Percentiles rank a stretch among this genome's conserved stretches.
phyloP scores from a whole-genome alignment of 2,888 invertebrate species.

The Parnassius smintheus region DNA sequence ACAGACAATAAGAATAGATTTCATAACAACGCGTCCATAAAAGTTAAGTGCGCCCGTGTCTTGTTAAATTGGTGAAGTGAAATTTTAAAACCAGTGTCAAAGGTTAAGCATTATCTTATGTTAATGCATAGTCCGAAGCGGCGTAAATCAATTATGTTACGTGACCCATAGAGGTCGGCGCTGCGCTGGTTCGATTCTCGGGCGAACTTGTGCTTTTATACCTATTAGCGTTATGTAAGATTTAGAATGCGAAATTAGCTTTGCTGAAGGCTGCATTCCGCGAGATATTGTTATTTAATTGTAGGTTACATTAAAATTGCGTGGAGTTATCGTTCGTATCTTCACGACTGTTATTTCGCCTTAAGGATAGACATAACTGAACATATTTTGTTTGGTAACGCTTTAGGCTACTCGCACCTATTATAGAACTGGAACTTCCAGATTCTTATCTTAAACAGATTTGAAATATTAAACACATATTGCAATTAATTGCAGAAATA shows the following conservation, averaged over 20 bases:
- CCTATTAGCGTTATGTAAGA: slow-evolving; percentile 59
- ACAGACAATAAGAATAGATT: slow-evolving; percentile 16
- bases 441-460: too few species aligned
- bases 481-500: too few species aligned
- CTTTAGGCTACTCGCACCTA: too few species aligned
- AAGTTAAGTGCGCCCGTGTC: slow-evolving; percentile 30
- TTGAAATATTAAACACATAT: too few species aligned
- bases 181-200: slow-evolving; percentile 51
- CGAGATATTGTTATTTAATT: slow-evolving; percentile 21
- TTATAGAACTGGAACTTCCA: too few species aligned
- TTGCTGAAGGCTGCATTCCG: slow-evolving; percentile 30
- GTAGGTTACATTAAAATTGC: slow-evolving; percentile 9
- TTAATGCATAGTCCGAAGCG: slow-evolving; percentile 70
- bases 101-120: slow-evolving; percentile 79
- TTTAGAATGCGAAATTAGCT: slow-evolving; percentile 35
- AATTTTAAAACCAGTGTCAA: slow-evolving; percentile 71
- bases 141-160: slow-evolving; percentile 77
- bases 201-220: slow-evolving; percentile 52
- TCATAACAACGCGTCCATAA: slow-evolving; percentile 11
- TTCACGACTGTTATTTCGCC: slow-evolving; percentile 5
- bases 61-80: slow-evolving; percentile 55
- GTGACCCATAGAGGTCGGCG: slow-evolving; percentile 66
- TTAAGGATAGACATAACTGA: too few species aligned
- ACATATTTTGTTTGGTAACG: too few species aligned
- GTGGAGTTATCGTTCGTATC: slow-evolving; percentile 1